Conservation (phyloP, 2,113 vertebrate species). For the Otolemur garnettii region DNA sequence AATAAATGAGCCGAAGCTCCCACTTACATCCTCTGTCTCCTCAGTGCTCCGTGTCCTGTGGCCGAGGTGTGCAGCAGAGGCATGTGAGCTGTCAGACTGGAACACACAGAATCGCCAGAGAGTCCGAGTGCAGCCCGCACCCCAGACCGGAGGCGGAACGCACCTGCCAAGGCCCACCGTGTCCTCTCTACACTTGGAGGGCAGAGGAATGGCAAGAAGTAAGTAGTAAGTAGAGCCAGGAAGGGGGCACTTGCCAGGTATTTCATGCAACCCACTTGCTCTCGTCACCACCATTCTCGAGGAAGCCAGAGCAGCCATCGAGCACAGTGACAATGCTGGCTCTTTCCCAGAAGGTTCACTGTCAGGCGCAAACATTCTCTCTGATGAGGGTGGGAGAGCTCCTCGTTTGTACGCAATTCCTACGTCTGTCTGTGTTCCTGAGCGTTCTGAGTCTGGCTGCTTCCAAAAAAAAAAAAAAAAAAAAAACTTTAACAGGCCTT, state of each 20-base stretch:
- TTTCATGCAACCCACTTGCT: constrained; percentile 42
- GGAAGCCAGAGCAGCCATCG: constrained; percentile 51
- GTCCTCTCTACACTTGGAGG: constrained; percentile 91
- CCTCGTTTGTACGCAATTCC: not conserved
- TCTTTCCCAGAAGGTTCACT: constrained; percentile 46
- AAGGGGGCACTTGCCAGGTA: constrained; percentile 51
- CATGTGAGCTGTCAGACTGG: constrained; percentile 90
- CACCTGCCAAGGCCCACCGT: constrained; percentile 89
- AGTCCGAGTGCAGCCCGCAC: constrained; percentile 87
- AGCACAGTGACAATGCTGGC: constrained; percentile 49
- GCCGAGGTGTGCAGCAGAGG: constrained; percentile 90
- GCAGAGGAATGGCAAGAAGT: constrained; percentile 93
- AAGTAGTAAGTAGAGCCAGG: constrained; percentile 90
- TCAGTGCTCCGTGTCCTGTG: constrained; percentile 95
- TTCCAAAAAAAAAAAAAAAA: not conserved
- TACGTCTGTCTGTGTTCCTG: not conserved
- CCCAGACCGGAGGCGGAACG: constrained; percentile 88
- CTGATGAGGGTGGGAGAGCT: constrained; percentile 38
- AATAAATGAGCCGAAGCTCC: not conserved
- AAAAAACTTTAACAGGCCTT: not conserved
- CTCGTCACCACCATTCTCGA: constrained; percentile 50
- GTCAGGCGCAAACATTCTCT: constrained; percentile 64
- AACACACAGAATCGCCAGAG: constrained; percentile 82
- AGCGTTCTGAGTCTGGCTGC: constrained; percentile 2
- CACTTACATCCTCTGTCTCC: constrained; percentile 84